Conservation (phyloP, 2,113 vertebrate genomes). For the Ondatra zibethicus region DNA sequence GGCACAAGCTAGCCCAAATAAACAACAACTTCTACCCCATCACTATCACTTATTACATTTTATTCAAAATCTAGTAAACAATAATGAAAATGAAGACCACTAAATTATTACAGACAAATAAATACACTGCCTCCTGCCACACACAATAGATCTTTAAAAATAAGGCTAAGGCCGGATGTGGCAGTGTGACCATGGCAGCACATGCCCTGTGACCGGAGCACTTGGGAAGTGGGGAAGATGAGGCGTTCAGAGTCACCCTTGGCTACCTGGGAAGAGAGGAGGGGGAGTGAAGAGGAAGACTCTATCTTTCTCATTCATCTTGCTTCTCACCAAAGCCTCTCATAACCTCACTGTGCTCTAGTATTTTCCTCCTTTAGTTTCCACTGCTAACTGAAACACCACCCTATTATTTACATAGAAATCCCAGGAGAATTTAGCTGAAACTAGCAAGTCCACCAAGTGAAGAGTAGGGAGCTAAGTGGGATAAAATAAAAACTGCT, state of each 20-base stretch:
- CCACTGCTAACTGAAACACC: background rate
- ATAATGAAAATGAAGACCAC: constrained; percentile 38
- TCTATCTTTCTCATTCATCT: background rate
- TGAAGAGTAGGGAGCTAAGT: background rate
- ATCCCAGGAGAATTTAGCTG: constrained; percentile 43
- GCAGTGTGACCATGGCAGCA: background rate
- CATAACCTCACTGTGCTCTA: background rate
- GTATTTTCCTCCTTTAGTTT: background rate
- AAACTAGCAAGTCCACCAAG: background rate
- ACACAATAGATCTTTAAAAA: constrained; percentile 41
- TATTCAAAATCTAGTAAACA: constrained; percentile 44
- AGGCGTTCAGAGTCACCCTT: background rate
- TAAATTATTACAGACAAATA: background rate
- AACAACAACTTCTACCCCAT: background rate
- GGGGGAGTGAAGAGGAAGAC: too few relatives aligned
- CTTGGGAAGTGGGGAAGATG: background rate
- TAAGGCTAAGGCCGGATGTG: background rate
- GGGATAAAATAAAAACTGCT: background rate
- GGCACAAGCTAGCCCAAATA: background rate
- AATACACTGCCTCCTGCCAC: background rate
- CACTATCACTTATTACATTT: constrained; percentile 23
- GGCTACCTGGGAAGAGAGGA: background rate
- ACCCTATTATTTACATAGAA: constrained; percentile 48
- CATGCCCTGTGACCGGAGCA: background rate
- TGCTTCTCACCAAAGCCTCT: background rate